phyloP scores from a whole-genome alignment of 2,113 vertebrate species.

The Datnioides undecimradiatus region DNA sequence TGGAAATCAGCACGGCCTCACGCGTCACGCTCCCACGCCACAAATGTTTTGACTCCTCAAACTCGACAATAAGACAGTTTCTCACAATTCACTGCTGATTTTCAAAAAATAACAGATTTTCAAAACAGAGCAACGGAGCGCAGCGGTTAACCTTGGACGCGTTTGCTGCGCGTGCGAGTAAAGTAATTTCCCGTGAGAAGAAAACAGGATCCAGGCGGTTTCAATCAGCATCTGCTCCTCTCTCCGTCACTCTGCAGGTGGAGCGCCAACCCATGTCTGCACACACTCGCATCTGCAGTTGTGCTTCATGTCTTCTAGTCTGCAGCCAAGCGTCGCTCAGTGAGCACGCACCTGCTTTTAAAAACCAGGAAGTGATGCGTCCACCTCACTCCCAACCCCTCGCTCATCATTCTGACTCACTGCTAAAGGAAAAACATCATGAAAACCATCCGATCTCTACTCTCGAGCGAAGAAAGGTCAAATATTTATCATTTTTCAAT shows the following conservation, averaged over 20 bases:
- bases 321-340: not conserved
- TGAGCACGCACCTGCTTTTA: no score
- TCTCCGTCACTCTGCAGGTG: not conserved
- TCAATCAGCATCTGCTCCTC: not conserved
- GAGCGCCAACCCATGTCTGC: slow-evolving; percentile 25
- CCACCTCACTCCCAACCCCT: no score
- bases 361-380: no score
- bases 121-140: slow-evolving; percentile 4
- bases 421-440: no score
- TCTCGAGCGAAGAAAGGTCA: no score
- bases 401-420: no score
- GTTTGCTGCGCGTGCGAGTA: not conserved
- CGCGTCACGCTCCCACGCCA: slow-evolving; percentile 12
- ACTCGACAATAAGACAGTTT: slow-evolving; percentile 38
- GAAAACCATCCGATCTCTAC: no score
- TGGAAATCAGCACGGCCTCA: not conserved
- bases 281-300: slow-evolving; percentile 4
- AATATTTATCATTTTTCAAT: no score
- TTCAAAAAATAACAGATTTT: slow-evolving; percentile 12
- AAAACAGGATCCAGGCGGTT: slow-evolving; percentile 9
- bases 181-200: slow-evolving; percentile 34
- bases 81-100: slow-evolving; percentile 26
- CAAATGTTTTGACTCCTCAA: slow-evolving; percentile 28
- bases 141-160: slow-evolving; percentile 35
- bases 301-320: slow-evolving; percentile 14